Conservation (phyloP, 2,113 vertebrate species). For the Theropithecus gelada region DNA sequence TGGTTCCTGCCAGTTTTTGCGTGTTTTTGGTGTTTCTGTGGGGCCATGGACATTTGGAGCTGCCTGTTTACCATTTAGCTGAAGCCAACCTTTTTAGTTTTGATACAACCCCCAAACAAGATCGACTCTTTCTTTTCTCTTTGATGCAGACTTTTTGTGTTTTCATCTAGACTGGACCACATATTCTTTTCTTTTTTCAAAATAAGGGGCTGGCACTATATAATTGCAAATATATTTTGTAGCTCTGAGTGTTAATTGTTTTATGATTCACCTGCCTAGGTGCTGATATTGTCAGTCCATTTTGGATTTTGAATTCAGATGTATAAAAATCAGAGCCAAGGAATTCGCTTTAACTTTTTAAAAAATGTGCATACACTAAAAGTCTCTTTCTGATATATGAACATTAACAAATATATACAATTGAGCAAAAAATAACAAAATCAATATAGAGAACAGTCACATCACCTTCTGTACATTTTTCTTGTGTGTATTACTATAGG, state of each 20-base stretch:
- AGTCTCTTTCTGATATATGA: neutral
- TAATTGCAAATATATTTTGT: neutral
- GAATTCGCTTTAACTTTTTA: neutral
- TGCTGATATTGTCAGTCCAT: neutral
- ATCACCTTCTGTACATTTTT: neutral
- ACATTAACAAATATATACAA: neutral
- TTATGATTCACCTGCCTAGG: neutral
- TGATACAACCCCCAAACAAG: neutral
- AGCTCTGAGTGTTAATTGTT: neutral
- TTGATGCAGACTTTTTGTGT: neutral
- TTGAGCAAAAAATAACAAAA: neutral
- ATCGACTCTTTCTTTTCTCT: neutral
- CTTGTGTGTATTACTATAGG: neutral
- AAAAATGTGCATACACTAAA: neutral
- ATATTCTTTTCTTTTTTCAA: neutral
- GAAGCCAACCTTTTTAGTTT: neutral
- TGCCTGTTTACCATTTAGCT: neutral
- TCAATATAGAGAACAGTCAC: neutral
- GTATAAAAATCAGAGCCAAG: neutral
- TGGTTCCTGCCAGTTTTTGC: neutral
- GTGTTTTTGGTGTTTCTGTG: neutral
- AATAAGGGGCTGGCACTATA: neutral
- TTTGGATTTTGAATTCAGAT: neutral
- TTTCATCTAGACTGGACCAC: neutral
- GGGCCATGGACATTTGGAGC: neutral